phyloP scores from a whole-genome alignment of 2,797 vertebrate species.

The Eulemur coronatus region DNA sequence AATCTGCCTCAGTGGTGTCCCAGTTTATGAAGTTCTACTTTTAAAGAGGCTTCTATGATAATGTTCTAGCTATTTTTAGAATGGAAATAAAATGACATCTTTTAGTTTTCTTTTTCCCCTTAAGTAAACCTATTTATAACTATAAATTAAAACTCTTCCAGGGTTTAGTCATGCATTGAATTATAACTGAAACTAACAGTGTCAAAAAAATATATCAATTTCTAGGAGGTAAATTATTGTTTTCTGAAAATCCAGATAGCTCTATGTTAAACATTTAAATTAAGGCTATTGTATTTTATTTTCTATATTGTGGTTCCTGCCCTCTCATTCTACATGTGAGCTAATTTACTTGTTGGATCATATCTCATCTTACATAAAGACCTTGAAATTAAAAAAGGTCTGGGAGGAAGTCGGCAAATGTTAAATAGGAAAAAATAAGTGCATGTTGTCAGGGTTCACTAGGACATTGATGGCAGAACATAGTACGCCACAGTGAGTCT shows the following conservation, averaged over 20 bases:
- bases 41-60: not conserved
- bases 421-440: constrained; percentile 3
- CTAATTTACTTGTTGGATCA: not conserved
- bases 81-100: constrained; percentile 17
- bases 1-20: not conserved
- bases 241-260: not conserved
- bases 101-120: not conserved
- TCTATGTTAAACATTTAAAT: constrained; percentile 9
- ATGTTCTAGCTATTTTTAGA: constrained; percentile 1
- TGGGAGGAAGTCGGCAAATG: not conserved
- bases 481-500: not conserved
- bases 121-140: not conserved
- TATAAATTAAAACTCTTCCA: constrained; percentile 4
- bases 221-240: not conserved
- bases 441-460: not conserved
- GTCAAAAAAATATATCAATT: not conserved
- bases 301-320: not conserved
- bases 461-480: not conserved
- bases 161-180: not conserved
- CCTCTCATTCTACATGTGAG: not conserved
- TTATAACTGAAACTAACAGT: constrained; percentile 5
- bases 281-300: not conserved
- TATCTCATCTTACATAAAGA: constrained; percentile 4
- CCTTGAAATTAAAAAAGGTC: not conserved
- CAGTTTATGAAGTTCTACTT: not conserved